phyloP scores from a whole-genome alignment of 2,888 invertebrate species.

The Panzeria rudis region DNA sequence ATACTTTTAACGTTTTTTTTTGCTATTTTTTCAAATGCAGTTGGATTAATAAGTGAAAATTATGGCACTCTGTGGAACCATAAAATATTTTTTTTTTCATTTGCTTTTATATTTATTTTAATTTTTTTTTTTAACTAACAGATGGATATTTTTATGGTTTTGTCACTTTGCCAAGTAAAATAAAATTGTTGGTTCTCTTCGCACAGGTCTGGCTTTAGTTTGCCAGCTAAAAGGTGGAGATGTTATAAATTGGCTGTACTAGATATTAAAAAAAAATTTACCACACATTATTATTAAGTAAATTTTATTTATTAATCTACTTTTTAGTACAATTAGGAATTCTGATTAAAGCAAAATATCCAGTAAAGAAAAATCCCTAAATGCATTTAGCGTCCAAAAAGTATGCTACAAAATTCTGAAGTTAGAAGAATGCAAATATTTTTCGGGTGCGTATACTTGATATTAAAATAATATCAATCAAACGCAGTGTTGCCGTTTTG shows the following conservation, averaged over 20 bases:
- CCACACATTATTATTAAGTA: neutral
- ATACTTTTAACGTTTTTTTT: slow-evolving; percentile 40
- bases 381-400: neutral
- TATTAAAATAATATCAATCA: neutral
- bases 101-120: slow-evolving; percentile 46
- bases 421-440: neutral
- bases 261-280: neutral
- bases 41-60: slow-evolving; percentile 75
- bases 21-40: slow-evolving; percentile 60
- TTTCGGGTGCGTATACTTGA: neutral
- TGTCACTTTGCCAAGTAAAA: slow-evolving; percentile 71
- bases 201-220: slow-evolving; percentile 46
- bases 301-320: neutral
- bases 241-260: slow-evolving; percentile 8
- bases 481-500: neutral
- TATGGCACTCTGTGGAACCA: slow-evolving; percentile 74
- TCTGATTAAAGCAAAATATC: neutral
- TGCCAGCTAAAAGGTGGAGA: slow-evolving; percentile 3
- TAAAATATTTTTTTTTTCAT: slow-evolving; percentile 69
- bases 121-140: slow-evolving; percentile 44
- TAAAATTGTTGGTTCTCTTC: slow-evolving; percentile 45
- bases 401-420: neutral
- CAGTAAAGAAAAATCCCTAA: neutral
- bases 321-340: neutral
- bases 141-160: slow-evolving; percentile 71